phyloP scores from a whole-genome alignment of 1,140 invertebrate species.

The Trichonephila inaurata region DNA sequence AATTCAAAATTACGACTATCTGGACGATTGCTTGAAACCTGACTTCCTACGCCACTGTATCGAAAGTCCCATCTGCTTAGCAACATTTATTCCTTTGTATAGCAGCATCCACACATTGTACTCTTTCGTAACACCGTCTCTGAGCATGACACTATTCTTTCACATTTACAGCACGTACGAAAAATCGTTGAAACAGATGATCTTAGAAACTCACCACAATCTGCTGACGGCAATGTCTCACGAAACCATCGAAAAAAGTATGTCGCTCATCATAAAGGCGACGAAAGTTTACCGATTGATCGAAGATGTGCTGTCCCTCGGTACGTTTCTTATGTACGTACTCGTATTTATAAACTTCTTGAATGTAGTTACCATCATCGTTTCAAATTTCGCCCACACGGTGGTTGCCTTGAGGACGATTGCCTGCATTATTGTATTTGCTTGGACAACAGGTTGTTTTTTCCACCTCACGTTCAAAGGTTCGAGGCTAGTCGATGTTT shows the following conservation, averaged over 20 bases:
- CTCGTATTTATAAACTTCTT: conserved; percentile 25
- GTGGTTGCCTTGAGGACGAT: not conserved
- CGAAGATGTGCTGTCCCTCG: not conserved
- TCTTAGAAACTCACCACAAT: not conserved
- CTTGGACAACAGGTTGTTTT: not conserved
- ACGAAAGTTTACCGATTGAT: conserved; percentile 6
- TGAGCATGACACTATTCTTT: conserved; percentile 16
- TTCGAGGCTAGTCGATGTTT: not conserved
- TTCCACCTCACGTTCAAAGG: not conserved
- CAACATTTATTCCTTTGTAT: not conserved
- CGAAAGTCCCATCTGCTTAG: not conserved
- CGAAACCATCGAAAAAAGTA: not conserved
- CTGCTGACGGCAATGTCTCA: not conserved
- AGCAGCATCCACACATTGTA: not conserved
- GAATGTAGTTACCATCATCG: not conserved
- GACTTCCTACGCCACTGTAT: not conserved
- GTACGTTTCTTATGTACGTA: not conserved
- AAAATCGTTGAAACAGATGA: not conserved
- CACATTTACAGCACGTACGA: not conserved
- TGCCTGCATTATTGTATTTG: not conserved
- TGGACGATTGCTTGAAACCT: not conserved
- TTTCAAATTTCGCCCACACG: not conserved
- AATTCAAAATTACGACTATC: not conserved
- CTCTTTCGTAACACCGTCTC: not conserved
- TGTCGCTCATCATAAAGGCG: not conserved